These are phyloP conservation scores for Helleia helle DNA, from an alignment of 2,888 invertebrate species.

Conservation along the genomic window DNA sequence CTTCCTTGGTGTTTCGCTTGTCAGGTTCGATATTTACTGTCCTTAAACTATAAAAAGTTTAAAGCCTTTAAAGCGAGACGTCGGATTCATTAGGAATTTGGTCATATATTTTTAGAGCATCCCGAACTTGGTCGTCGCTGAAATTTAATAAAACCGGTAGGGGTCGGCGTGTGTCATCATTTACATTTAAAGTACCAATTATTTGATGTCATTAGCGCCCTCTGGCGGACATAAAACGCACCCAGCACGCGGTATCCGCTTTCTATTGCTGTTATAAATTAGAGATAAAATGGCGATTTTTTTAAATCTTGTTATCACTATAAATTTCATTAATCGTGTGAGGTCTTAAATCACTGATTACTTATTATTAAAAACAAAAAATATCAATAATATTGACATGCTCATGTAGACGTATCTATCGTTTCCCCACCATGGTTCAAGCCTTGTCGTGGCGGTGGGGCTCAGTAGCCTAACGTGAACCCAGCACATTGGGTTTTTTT, in stretches of 20 bases:
- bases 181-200: slow-evolving; percentile 74
- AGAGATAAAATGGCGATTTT: slow-evolving; percentile 60
- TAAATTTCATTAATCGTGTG: too few relatives aligned
- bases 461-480: too few relatives aligned
- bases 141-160: slow-evolving; percentile 61
- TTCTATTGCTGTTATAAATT: slow-evolving; percentile 60
- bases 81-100: slow-evolving; percentile 2
- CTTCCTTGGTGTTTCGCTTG: too few relatives aligned
- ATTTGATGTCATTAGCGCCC: slow-evolving; percentile 72
- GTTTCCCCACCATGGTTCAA: too few relatives aligned
- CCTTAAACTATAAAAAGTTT: too few relatives aligned
- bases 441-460: too few relatives aligned
- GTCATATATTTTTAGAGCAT: slow-evolving; percentile 1
- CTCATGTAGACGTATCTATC: too few relatives aligned
- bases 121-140: slow-evolving; percentile 18
- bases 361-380: too few relatives aligned
- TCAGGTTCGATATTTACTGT: too few relatives aligned
- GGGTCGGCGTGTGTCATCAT: slow-evolving; percentile 61
- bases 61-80: not conserved
- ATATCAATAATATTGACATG: too few relatives aligned
- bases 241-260: slow-evolving; percentile 51
- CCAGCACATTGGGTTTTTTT: too few relatives aligned
- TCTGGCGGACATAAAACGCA: slow-evolving; percentile 66
- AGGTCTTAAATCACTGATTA: too few relatives aligned
- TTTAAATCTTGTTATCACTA: slow-evolving; percentile 22